Conservation (phyloP, 2,888 invertebrate genomes). For the Shargacucullia verbasci region DNA sequence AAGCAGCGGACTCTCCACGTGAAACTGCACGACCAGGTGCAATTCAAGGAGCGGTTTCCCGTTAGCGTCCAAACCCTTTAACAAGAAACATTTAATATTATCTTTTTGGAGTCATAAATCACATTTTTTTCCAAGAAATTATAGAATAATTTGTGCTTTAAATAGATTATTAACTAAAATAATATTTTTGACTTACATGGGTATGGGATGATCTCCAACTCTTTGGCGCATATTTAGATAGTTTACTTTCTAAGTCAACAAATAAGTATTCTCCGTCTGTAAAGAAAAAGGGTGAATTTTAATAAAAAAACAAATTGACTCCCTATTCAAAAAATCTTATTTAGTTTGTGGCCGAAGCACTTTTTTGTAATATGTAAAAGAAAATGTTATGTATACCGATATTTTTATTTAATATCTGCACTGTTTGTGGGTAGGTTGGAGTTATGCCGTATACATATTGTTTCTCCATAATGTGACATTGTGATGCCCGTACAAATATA, state of each 20-base stretch:
- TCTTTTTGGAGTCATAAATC: constrained; percentile 11
- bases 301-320: too few relatives aligned
- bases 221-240: constrained; percentile 98
- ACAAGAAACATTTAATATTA: constrained; percentile 29
- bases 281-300: constrained; percentile 72
- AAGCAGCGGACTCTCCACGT: constrained; percentile 97
- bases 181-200: constrained; percentile 90
- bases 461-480: constrained; percentile 51
- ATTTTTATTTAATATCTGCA: neutral
- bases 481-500: constrained; percentile 65
- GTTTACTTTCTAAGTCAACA: constrained; percentile 97
- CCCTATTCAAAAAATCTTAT: too few relatives aligned
- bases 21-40: constrained; percentile 97
- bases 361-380: too few relatives aligned
- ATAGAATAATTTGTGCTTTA: too few relatives aligned
- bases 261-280: constrained; percentile 98
- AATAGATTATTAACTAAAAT: neutral
- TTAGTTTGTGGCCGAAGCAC: too few relatives aligned
- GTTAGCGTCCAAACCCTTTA: constrained; percentile 95
- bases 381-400: neutral
- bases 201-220: constrained; percentile 98
- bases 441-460: constrained; percentile 2
- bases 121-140: neutral
- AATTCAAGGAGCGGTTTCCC: constrained; percentile 96
- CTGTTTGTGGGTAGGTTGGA: neutral